These are phyloP conservation scores for Melieria picta DNA, from an alignment of 2,888 invertebrate species.

Conservation along the genomic window DNA sequence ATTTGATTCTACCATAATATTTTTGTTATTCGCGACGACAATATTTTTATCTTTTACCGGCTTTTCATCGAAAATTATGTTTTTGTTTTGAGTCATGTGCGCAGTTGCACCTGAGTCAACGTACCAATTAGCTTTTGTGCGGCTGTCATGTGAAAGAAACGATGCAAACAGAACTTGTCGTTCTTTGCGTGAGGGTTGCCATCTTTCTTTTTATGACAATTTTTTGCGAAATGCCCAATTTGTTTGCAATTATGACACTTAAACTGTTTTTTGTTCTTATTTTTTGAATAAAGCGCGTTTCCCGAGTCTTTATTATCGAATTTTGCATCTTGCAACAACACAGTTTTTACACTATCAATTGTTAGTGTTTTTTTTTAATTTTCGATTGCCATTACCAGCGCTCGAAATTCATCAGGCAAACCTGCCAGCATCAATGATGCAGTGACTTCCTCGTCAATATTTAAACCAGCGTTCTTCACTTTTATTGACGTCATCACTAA, in stretches of 20 bases:
- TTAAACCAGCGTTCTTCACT: conserved; percentile 27
- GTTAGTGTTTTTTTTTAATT: conserved; percentile 36
- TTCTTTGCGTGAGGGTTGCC: conserved; percentile 13
- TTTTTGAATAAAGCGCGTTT: conserved; percentile 26
- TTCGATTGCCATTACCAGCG: conserved; percentile 38
- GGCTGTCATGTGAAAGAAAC: too few relatives aligned
- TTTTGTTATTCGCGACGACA: conserved; percentile 14
- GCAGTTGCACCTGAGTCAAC: conserved; percentile 31
- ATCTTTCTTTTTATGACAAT: conserved; percentile 20
- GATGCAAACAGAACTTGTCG: conserved; percentile 30
- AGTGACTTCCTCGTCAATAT: conserved; percentile 34
- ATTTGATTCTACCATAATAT: conserved; percentile 3
- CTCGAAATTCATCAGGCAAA: conserved; percentile 35
- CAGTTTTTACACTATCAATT: conserved; percentile 31
- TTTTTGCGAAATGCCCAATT: conserved; percentile 24
- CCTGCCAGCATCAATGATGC: conserved; percentile 40
- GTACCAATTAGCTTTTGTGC: conserved; percentile 15
- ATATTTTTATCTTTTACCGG: conserved; percentile 13
- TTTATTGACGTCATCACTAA: conserved; percentile 31
- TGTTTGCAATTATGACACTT: conserved; percentile 22
- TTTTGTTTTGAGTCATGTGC: conserved; percentile 33
- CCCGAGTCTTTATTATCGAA: conserved; percentile 21
- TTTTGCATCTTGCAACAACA: conserved; percentile 37
- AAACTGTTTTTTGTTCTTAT: conserved; percentile 8
- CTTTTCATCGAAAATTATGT: conserved; percentile 12